Conservation (phyloP, 2,888 invertebrate genomes). For the Notodonta ziczac region DNA sequence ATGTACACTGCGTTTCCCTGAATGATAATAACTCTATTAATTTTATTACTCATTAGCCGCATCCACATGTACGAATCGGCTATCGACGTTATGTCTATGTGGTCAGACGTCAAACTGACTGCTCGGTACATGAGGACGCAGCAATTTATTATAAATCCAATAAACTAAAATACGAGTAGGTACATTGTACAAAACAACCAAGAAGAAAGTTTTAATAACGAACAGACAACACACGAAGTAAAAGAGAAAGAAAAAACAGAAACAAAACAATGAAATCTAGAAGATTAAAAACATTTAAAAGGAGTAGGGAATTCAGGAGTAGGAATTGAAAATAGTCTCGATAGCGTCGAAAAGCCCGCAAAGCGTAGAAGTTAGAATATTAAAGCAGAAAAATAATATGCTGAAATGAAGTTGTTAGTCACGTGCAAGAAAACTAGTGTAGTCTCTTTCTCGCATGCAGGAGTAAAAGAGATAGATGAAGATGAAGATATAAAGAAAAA, state of each 20-base stretch:
- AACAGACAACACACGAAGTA: neutral
- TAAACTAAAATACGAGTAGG: too few relatives aligned
- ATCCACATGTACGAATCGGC: too few relatives aligned
- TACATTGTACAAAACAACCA: neutral
- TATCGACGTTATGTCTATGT: too few relatives aligned
- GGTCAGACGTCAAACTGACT: too few relatives aligned
- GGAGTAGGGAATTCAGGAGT: conserved; percentile 23
- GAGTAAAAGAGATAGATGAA: neutral
- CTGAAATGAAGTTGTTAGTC: conserved; percentile 16
- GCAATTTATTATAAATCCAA: too few relatives aligned
- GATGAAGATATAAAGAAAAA: neutral
- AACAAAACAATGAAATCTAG: conserved; percentile 11
- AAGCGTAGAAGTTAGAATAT: conserved; percentile 45
- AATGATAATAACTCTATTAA: too few relatives aligned
- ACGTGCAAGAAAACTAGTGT: conserved; percentile 11
- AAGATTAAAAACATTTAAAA: conserved; percentile 21
- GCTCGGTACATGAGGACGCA: too few relatives aligned
- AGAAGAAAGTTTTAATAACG: conserved; percentile 2
- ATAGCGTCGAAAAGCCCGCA: conserved; percentile 49
- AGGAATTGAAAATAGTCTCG: conserved; percentile 26
- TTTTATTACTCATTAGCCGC: too few relatives aligned
- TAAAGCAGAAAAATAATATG: conserved; percentile 40
- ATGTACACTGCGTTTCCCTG: too few relatives aligned
- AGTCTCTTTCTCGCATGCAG: conserved; percentile 17
- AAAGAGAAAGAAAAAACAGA: conserved; percentile 22